A percentile compares a stretch with the other conserved stretches of the same genome.
These are phyloP conservation scores for Odocoileus hemionus DNA, from an alignment of 2,113 vertebrate genomes.

Conservation along the genomic window DNA sequence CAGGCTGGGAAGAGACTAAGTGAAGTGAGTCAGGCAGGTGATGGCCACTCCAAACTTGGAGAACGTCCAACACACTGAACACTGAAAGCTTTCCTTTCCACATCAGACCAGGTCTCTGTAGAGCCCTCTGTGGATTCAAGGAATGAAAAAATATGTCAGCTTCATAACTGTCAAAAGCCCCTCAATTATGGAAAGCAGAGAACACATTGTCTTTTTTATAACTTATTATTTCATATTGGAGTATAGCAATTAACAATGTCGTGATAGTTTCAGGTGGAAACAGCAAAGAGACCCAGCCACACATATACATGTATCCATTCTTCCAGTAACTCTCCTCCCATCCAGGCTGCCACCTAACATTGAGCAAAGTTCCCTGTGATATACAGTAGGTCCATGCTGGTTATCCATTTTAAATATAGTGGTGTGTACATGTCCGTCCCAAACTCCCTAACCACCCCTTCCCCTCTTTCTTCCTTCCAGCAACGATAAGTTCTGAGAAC, in stretches of 20 bases:
- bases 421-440: background rate
- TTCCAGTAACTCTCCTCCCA: background rate
- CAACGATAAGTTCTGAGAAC: background rate
- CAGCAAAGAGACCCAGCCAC: background rate
- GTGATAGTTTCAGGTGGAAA: background rate
- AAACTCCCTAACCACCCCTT: background rate
- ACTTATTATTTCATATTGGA: background rate
- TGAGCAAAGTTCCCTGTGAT: background rate
- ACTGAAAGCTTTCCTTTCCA: background rate
- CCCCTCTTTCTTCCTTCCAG: background rate
- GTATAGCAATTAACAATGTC: background rate
- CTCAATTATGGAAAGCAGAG: background rate
- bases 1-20: background rate
- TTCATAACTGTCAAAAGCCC: background rate
- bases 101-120: background rate
- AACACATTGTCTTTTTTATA: background rate
- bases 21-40: background rate
- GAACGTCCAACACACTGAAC: background rate
- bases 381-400: background rate
- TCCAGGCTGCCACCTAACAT: background rate
- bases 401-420: background rate
- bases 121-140: background rate
- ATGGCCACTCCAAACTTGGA: background rate
- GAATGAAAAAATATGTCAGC: background rate
- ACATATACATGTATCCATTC: background rate